Evolutionary conservation across 2,797 vertebrate genomes (phyloP).

Genomic region (Mus minutoides): DNA sequence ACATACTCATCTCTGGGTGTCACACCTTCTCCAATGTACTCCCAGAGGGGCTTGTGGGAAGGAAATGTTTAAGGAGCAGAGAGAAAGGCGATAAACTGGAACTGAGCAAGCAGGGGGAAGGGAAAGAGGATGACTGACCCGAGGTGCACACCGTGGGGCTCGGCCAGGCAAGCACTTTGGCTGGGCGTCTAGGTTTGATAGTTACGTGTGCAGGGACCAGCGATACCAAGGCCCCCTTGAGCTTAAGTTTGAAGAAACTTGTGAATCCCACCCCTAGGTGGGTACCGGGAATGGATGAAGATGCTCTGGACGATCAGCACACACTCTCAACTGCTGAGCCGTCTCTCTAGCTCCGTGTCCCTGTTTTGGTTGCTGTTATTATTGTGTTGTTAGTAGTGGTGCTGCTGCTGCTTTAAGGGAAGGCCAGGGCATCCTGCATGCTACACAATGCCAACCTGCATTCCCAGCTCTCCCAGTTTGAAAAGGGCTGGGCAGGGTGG

Average conservation of each 20-base stretch:
- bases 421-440: neutral
- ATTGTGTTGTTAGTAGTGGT: neutral
- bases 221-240: neutral
- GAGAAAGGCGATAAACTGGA: neutral
- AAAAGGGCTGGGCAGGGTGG: neutral
- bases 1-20: neutral
- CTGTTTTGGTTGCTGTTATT: neutral
- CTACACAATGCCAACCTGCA: neutral
- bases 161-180: neutral
- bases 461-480: neutral
- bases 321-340: neutral
- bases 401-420: neutral
- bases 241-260: neutral
- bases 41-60: neutral
- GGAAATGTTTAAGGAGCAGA: neutral
- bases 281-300: neutral
- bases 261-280: neutral
- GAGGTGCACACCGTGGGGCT: neutral
- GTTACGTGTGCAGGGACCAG: neutral
- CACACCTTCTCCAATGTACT: neutral
- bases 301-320: neutral
- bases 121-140: neutral
- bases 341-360: neutral
- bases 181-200: neutral
- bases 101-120: neutral